phyloP scores from a whole-genome alignment of 2,888 invertebrate genomes.

The Lacanobia wlatinum region DNA sequence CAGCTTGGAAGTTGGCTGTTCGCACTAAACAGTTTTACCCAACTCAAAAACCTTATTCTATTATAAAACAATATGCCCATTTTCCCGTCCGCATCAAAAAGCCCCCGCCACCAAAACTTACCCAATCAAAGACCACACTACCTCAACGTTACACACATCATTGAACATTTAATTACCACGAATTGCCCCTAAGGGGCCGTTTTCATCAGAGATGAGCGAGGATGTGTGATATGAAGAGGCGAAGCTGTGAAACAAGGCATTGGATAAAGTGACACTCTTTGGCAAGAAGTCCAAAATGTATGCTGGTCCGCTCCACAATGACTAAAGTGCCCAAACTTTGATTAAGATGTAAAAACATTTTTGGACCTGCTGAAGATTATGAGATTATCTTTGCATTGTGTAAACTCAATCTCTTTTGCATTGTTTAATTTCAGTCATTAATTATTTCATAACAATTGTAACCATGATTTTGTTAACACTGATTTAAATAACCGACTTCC shows the following conservation, averaged over 20 bases:
- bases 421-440: too few species aligned
- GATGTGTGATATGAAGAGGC: not conserved
- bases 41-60: not conserved
- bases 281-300: too few species aligned
- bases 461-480: too few species aligned
- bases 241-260: not conserved
- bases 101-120: slow-evolving; percentile 1
- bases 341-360: too few species aligned
- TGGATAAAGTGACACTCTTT: too few species aligned
- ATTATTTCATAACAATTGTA: too few species aligned
- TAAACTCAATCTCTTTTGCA: too few species aligned
- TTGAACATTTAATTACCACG: slow-evolving; percentile 35
- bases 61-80: not conserved
- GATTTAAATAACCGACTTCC: too few species aligned
- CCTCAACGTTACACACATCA: slow-evolving; percentile 6
- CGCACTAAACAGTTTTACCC: not conserved
- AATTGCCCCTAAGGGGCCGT: slow-evolving; percentile 28
- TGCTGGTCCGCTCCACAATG: too few species aligned
- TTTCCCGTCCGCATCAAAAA: not conserved
- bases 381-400: too few species aligned
- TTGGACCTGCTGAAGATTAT: too few species aligned
- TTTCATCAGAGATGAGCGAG: not conserved
- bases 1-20: not conserved
- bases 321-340: too few species aligned
- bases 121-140: slow-evolving; percentile 16